Conservation (phyloP, 37 sponge, comb jelly and placozoan species). For the Mnemiopsis leidyi region DNA sequence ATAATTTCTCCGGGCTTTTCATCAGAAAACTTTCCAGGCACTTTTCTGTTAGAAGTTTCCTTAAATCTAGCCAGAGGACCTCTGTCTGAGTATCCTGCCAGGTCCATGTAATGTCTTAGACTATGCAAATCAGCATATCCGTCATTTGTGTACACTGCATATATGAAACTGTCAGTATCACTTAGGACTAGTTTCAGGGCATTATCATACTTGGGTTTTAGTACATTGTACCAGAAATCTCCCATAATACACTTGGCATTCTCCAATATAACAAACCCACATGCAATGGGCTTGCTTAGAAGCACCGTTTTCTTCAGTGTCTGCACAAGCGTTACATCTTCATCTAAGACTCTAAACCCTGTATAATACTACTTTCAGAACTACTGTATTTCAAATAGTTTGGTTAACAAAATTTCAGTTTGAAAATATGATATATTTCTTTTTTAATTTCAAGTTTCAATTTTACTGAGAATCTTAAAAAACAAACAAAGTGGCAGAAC, state of each 20-base stretch:
- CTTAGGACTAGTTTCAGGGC: neutral
- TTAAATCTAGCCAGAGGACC: neutral
- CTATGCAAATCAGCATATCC: neutral
- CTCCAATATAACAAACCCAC: conserved; percentile 24
- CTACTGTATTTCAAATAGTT: too few relatives aligned
- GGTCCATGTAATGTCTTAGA: neutral
- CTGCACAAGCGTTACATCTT: conserved; percentile 17
- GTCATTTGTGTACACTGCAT: conserved; percentile 16
- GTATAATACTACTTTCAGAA: too few relatives aligned
- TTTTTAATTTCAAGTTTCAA: too few relatives aligned
- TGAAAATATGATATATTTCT: too few relatives aligned
- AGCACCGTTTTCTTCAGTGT: neutral
- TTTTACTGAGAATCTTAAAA: too few relatives aligned
- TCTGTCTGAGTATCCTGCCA: neutral
- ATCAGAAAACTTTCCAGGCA: conserved; percentile 52
- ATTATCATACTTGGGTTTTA: neutral
- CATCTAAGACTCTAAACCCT: neutral
- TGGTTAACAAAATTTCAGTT: too few relatives aligned
- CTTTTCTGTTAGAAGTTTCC: neutral
- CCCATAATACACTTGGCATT: conserved; percentile 48
- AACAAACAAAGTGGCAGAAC: too few relatives aligned
- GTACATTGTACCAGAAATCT: conserved; percentile 32
- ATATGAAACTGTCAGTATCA: conserved; percentile 11
- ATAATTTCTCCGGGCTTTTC: conserved; percentile 9
- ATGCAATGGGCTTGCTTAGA: conserved; percentile 16